Conservation (phyloP, 2,797 vertebrate genomes). For the Phrynocephalus forsythii region DNA sequence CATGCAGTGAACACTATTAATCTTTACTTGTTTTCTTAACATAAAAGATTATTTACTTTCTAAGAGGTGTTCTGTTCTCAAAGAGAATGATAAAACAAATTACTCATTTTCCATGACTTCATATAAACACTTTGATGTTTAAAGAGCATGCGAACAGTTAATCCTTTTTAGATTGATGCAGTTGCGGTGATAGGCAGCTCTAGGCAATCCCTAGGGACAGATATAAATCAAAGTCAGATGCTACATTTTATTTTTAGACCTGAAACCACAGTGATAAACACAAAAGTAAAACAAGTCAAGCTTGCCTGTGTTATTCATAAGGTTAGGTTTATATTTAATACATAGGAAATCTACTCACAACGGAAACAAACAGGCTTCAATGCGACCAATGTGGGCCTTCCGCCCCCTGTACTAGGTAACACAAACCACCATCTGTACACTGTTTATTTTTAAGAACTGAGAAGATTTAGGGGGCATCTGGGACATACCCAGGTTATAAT, state of each 20-base stretch:
- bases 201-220: constrained; percentile 53
- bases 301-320: constrained; percentile 57
- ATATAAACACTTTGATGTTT: constrained; percentile 70
- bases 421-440: constrained; percentile 45
- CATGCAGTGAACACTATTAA: constrained; percentile 55
- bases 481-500: constrained; percentile 49
- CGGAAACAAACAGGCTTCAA: constrained; percentile 47
- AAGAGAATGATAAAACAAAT: constrained; percentile 73
- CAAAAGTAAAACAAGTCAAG: constrained; percentile 70
- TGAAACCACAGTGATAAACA: constrained; percentile 68
- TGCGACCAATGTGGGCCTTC: constrained; percentile 46
- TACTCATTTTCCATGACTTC: constrained; percentile 75
- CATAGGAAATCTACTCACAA: constrained; percentile 59
- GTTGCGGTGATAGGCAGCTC: constrained; percentile 62
- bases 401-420: constrained; percentile 51
- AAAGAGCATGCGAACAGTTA: constrained; percentile 75
- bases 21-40: constrained; percentile 65
- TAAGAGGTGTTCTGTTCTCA: constrained; percentile 58
- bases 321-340: constrained; percentile 66
- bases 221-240: constrained; percentile 74
- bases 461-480: constrained; percentile 57
- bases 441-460: constrained; percentile 54
- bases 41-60: constrained; percentile 70
- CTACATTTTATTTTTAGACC: constrained; percentile 71
- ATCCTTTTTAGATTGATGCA: constrained; percentile 69